Evolutionary conservation across 1,140 invertebrate genomes (phyloP).

Genomic region (Drosophila mauritiana): DNA sequence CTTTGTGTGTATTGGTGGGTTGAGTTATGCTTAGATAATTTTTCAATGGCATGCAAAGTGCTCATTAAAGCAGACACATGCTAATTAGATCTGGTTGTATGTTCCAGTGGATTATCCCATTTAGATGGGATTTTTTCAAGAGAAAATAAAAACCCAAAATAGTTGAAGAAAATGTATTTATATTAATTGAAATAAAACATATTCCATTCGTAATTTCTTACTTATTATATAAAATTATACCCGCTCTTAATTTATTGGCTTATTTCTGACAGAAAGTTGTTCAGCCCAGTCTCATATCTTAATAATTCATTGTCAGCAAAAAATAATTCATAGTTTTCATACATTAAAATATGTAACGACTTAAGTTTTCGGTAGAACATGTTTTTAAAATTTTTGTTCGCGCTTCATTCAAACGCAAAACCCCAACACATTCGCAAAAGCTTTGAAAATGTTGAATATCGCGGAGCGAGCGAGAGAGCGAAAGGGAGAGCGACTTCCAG

Average conservation of each 20-base stretch:
- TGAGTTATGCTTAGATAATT: constrained; percentile 73
- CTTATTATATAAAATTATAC: too few species aligned
- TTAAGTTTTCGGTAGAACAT: neutral
- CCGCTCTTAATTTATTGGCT: too few species aligned
- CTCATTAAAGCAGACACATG: constrained; percentile 68
- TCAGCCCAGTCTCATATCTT: too few species aligned
- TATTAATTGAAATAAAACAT: too few species aligned
- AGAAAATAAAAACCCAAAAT: neutral
- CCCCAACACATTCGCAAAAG: constrained; percentile 42
- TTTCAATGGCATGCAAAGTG: constrained; percentile 79
- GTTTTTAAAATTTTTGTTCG: constrained; percentile 19
- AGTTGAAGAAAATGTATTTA: too few species aligned
- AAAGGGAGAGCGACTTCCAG: constrained; percentile 32
- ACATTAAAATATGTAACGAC: neutral
- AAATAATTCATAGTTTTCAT: too few species aligned
- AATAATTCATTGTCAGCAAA: too few species aligned
- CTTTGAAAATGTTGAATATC: constrained; percentile 56
- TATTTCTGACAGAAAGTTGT: too few species aligned
- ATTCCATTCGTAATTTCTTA: too few species aligned
- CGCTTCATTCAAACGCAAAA: constrained; percentile 46
- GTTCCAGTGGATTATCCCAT: constrained; percentile 36
- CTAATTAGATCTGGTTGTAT: constrained; percentile 63
- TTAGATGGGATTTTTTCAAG: neutral
- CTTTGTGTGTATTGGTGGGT: constrained; percentile 11
- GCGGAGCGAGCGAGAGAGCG: constrained; percentile 11